Evolutionary conservation across 2,888 invertebrate genomes (phyloP).

Genomic region (Diogma glabrata): DNA sequence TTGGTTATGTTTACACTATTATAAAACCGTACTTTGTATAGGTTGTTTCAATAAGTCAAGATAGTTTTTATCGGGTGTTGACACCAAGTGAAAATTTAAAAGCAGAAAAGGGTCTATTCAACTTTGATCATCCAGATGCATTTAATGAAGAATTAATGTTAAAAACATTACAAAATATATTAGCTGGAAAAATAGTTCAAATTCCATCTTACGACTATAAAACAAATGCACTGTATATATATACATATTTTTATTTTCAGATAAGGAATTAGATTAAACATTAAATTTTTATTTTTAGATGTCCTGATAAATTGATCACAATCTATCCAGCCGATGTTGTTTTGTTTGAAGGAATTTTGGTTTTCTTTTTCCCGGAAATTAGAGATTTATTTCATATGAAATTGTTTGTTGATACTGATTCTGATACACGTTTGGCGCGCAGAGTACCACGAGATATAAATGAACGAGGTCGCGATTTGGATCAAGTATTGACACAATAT

Average conservation of each 20-base stretch:
- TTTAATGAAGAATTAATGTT: conserved; percentile 83
- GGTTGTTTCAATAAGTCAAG: conserved; percentile 91
- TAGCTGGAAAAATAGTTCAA: conserved; percentile 75
- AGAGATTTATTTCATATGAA: conserved; percentile 97
- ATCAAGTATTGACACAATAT: conserved; percentile 91
- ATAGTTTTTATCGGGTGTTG: conserved; percentile 90
- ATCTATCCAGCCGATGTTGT: conserved; percentile 96
- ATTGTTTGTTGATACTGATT: conserved; percentile 97
- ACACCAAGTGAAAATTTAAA: conserved; percentile 65
- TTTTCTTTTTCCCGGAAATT: conserved; percentile 94
- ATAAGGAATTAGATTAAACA: background rate
- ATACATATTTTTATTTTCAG: background rate
- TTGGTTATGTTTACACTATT: background rate
- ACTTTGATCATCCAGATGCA: conserved; percentile 98
- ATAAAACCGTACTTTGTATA: conserved; percentile 12
- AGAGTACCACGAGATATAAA: conserved; percentile 93
- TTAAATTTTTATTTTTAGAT: conserved; percentile 31
- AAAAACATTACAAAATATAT: conserved; percentile 67
- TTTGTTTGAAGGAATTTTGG: conserved; percentile 93
- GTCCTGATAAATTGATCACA: conserved; percentile 55
- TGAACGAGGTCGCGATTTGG: conserved; percentile 86
- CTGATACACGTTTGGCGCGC: conserved; percentile 90
- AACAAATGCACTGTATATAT: conserved; percentile 68
- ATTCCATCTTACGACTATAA: conserved; percentile 92
- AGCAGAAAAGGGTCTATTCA: conserved; percentile 83